Evolutionary conservation across 2,888 invertebrate species (phyloP).

Genomic region (Drosophila eohydei): DNA sequence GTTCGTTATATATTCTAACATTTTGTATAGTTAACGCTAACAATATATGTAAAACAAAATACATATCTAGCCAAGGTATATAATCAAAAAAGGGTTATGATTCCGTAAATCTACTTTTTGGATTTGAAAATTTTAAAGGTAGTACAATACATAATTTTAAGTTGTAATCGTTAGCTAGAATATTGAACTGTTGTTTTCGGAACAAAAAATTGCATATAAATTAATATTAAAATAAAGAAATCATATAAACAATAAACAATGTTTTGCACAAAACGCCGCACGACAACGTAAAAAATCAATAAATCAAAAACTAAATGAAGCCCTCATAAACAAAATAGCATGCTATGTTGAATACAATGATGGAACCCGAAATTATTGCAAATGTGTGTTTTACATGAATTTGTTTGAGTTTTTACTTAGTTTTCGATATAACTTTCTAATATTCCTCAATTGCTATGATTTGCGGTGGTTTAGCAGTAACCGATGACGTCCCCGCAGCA

Average conservation of each 20-base stretch:
- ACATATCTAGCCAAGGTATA: constrained; percentile 58
- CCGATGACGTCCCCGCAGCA: constrained; percentile 56
- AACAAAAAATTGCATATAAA: constrained; percentile 59
- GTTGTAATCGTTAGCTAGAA: constrained; percentile 35
- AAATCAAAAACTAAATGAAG: constrained; percentile 55
- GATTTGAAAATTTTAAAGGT: constrained; percentile 54
- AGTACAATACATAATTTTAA: constrained; percentile 45
- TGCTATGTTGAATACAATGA: constrained; percentile 35
- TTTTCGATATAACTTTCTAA: constrained; percentile 55
- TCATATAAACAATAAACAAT: constrained; percentile 70
- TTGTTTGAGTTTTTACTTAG: constrained; percentile 62
- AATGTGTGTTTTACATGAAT: constrained; percentile 39
- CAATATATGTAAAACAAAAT: constrained; percentile 68
- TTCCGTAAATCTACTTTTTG: constrained; percentile 70
- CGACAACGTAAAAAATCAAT: constrained; percentile 71
- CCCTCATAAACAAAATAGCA: constrained; percentile 49
- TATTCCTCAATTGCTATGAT: constrained; percentile 84
- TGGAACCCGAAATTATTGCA: constrained; percentile 29
- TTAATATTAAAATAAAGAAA: constrained; percentile 62
- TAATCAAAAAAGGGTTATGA: constrained; percentile 58
- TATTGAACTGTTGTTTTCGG: constrained; percentile 37
- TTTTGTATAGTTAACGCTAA: constrained; percentile 70
- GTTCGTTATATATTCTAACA: constrained; percentile 58
- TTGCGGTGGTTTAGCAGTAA: constrained; percentile 83
- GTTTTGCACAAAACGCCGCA: constrained; percentile 83